Evolutionary conservation across 2,888 invertebrate species (phyloP).

Genomic region (Apocheima hispidaria): DNA sequence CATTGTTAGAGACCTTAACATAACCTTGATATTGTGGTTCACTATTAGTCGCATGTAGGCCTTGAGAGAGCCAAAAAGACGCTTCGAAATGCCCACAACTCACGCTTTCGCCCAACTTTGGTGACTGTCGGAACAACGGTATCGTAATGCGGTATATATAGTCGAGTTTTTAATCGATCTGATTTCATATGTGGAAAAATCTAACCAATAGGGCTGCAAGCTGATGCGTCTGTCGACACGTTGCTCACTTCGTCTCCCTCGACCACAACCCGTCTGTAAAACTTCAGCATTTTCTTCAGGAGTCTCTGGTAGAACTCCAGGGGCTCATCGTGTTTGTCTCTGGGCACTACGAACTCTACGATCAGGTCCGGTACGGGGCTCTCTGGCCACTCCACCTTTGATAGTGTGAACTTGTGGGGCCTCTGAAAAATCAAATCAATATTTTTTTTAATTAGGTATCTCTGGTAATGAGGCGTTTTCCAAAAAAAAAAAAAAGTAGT

Average conservation of each 20-base stretch:
- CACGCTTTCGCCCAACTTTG: too few species aligned
- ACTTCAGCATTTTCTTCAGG: neutral
- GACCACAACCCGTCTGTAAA: neutral
- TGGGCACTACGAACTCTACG: neutral
- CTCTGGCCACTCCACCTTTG: neutral
- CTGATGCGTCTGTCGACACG: neutral
- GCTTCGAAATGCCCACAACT: too few species aligned
- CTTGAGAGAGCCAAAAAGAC: too few species aligned
- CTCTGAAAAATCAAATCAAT: slow-evolving; percentile 1
- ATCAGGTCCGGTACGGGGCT: neutral
- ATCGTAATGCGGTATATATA: too few species aligned
- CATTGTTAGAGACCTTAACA: too few species aligned
- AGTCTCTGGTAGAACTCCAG: neutral
- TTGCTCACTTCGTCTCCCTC: neutral
- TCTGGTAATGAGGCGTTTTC: too few species aligned
- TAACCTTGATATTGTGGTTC: too few species aligned
- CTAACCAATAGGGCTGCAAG: neutral
- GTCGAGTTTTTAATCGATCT: too few species aligned
- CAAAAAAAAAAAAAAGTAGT: too few species aligned
- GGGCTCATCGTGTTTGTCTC: neutral
- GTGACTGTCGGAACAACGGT: too few species aligned
- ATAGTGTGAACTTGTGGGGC: neutral
- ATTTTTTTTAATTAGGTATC: too few species aligned
- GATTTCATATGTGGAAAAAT: neutral
- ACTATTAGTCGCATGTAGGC: too few species aligned